Evolutionary conservation across 2,113 vertebrate species (phyloP), one percentile per base, ranked within the genome.

Genomic region (Sminthopsis crassicaudata): DNA sequence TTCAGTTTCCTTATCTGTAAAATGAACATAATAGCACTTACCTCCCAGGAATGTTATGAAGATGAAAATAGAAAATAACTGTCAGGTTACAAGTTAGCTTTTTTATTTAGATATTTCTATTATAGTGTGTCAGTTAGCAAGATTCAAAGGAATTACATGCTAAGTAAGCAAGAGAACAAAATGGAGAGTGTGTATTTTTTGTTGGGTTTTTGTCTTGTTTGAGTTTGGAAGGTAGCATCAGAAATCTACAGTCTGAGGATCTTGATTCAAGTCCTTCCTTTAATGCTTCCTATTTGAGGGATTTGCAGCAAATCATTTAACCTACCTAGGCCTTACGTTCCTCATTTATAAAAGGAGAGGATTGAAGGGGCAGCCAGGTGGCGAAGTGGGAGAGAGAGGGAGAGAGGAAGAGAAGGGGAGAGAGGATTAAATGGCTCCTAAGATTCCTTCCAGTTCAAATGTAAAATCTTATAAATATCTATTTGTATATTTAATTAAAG

Each of bases 111-210:
- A 53, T 57, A 48, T 93, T 92, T 90, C 88, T 46, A 14, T 52
- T 51, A 42, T n/a, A 96, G 14, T 76, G 92, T 92, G 53, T 92
- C 9, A 96, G 11, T 42, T 67, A 84, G 22, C 24, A 88, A 89
- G 92, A 90, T 67, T 24, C 46, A 55, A 3, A 67, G 53, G 53
- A 54, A 50, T 93, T 53, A 54, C 2, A 46, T 76, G 52, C 19
- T 96, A 46, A 96, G 92, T 90, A 16, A 90, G 26, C 52, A 95
- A 46, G 60, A 19, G 36, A 94, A 90, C 7, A 89, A 42, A 92
- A 88, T 26, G 36, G 4, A n/a, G 16, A 36, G 30, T 36, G 57
- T 30, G 3, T 27, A 52, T n/a, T 90, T 46, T 94, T 92, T 76
- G 25, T 94, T 54, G 92, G 0, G 60, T 76, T 94, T 94, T 94